Evolutionary conservation across 2,888 invertebrate genomes (phyloP), one percentile per base, ranked within the genome.

Genomic region (Erebia ligea): DNA sequence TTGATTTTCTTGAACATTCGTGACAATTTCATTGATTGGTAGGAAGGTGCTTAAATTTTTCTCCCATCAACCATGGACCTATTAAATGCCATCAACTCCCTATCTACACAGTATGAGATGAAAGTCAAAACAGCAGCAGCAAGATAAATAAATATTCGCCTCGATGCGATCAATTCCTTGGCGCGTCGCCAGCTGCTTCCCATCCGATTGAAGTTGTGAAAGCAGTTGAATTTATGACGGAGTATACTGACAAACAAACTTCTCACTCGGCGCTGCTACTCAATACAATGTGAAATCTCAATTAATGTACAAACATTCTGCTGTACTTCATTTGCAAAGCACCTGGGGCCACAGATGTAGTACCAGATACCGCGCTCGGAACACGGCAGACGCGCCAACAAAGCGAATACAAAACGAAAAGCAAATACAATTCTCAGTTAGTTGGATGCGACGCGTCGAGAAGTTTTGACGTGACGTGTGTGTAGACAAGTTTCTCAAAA

Each of bases 151-250:
- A 70, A 68, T 68, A 70, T 68, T 61, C 63, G 57, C 57, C 50
- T 66, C 64, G 68, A 69, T 58, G 62, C 73, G 72, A 80, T 82
- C 79, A 76, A 77, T 78, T 71, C 42, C 48, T 78, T 87, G 87
- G 87, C 79, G 11, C 25, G 0, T 17, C n/a, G 84, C 86, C 86
- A 87, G 75, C 75, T 59, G 48, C 21, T 57, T 17, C 42, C 34
- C 66, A 66, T 66, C 56, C 19, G 66, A 66, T 40, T 57, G 56
- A 56, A 66, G 21, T 66, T 57, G 56, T 19, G 56, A 66, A 66
- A 66, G 57, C 66, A 66, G 56, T 66, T 57, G 66, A 21, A 56
- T 56, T 19, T 40, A 62, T 62, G 10, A 48, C 48, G 4, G 11
- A 10, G 10, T 54, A n/a, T n/a, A 54, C 54, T 54, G 54, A 54